Percentiles rank a stretch among this genome's conserved stretches.
phyloP scores from a whole-genome alignment of 2,113 vertebrate species.

The Sphyrna mokarran region DNA sequence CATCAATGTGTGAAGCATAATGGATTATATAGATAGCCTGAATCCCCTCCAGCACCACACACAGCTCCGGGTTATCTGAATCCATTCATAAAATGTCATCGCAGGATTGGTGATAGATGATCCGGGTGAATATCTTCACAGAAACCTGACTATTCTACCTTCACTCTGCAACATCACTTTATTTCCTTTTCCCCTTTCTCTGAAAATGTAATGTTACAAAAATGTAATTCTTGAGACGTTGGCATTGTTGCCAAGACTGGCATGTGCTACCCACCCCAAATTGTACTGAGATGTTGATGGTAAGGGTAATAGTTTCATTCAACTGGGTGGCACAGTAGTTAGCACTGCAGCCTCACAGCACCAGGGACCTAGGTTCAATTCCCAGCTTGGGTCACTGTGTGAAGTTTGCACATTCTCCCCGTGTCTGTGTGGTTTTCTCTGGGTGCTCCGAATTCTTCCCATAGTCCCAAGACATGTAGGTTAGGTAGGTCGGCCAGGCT shows the following conservation, averaged over 20 bases:
- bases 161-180: not conserved
- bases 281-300: not conserved
- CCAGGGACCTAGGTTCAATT: too few species aligned
- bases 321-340: too few species aligned
- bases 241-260: not conserved
- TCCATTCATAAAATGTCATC: not conserved
- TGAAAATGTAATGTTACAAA: not conserved
- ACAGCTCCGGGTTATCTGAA: not conserved
- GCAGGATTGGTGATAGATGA: not conserved
- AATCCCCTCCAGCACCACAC: not conserved
- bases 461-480: too few species aligned
- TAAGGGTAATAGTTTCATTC: not conserved
- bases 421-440: too few species aligned
- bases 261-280: not conserved
- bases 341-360: too few species aligned
- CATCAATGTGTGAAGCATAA: not conserved
- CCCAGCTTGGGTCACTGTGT: too few species aligned
- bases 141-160: not conserved
- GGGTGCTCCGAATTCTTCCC: too few species aligned
- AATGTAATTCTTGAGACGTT: not conserved
- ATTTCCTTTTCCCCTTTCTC: not conserved
- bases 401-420: too few species aligned
- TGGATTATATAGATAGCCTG: not conserved
- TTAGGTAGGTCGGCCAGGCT: too few species aligned
- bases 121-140: not conserved